Evolutionary conservation across 2,888 invertebrate species (phyloP).

Genomic region (Stenichneumon culpator): DNA sequence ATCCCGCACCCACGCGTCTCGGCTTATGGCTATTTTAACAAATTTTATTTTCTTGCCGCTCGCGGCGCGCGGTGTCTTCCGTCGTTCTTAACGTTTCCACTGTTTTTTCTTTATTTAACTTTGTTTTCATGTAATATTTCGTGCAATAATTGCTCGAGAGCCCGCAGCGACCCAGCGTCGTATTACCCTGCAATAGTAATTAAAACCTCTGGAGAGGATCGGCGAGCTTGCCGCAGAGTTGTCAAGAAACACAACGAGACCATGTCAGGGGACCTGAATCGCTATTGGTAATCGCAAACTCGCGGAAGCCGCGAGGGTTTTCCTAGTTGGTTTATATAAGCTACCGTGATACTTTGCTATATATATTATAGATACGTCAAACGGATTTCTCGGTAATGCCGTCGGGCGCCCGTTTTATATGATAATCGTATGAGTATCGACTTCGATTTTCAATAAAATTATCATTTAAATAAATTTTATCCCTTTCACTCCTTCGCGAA

Average conservation of each 20-base stretch:
- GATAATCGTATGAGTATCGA: constrained; percentile 17
- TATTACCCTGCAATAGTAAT: constrained; percentile 2
- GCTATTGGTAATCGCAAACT: constrained; percentile 27
- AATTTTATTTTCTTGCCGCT: not conserved
- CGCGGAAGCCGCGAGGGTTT: constrained; percentile 1
- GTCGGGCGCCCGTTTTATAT: constrained; percentile 9
- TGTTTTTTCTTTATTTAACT: not conserved
- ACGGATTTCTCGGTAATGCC: not conserved
- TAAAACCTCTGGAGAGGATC: constrained; percentile 8
- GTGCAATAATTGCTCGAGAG: not conserved
- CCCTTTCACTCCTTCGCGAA: not conserved
- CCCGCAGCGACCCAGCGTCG: not conserved
- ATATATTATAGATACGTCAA: not conserved
- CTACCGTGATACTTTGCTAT: not conserved
- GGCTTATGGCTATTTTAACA: constrained; percentile 25
- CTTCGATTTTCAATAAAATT: constrained; percentile 25
- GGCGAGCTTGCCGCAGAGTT: constrained; percentile 7
- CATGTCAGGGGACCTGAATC: not conserved
- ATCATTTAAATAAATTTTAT: not conserved
- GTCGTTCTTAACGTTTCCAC: not conserved
- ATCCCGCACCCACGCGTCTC: not conserved
- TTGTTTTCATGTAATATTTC: not conserved
- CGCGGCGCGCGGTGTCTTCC: not conserved
- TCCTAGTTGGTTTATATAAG: not conserved
- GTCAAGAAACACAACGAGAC: constrained; percentile 16